Evolutionary conservation across 2,113 vertebrate genomes (phyloP).

Genomic region (Rafetus swinhoei): DNA sequence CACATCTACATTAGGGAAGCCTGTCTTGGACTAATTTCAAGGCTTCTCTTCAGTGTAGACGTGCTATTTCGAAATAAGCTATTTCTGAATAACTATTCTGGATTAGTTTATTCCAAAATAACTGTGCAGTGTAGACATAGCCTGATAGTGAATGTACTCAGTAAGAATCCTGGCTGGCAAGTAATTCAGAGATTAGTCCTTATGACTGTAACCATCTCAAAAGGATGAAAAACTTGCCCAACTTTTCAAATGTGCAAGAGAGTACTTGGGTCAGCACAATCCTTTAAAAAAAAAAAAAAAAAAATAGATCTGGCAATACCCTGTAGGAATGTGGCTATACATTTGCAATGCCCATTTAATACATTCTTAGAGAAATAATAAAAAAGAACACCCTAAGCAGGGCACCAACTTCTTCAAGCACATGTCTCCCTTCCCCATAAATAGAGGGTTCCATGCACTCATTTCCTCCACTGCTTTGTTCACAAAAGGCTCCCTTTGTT

Average conservation of each 20-base stretch:
- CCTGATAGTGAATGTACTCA: neutral
- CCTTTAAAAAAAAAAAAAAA: neutral
- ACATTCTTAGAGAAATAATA: neutral
- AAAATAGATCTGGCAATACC: neutral
- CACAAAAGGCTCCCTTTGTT: neutral
- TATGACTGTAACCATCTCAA: neutral
- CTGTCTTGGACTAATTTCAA: too few species aligned
- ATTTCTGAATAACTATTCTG: too few species aligned
- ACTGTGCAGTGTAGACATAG: too few species aligned
- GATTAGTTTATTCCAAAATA: too few species aligned
- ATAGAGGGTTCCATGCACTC: neutral
- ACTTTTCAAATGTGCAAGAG: neutral
- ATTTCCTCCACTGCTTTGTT: neutral
- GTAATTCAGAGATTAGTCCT: neutral
- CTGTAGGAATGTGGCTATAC: neutral
- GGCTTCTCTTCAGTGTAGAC: too few species aligned
- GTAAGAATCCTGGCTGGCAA: neutral
- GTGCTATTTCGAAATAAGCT: too few species aligned
- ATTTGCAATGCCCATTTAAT: neutral
- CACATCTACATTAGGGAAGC: too few species aligned
- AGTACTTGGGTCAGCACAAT: neutral
- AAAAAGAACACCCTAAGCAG: neutral
- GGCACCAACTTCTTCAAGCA: neutral
- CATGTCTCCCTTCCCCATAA: neutral
- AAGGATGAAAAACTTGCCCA: neutral